Evolutionary conservation across 2,797 vertebrate species (phyloP).

Genomic region (Fistularia tabacaria): DNA sequence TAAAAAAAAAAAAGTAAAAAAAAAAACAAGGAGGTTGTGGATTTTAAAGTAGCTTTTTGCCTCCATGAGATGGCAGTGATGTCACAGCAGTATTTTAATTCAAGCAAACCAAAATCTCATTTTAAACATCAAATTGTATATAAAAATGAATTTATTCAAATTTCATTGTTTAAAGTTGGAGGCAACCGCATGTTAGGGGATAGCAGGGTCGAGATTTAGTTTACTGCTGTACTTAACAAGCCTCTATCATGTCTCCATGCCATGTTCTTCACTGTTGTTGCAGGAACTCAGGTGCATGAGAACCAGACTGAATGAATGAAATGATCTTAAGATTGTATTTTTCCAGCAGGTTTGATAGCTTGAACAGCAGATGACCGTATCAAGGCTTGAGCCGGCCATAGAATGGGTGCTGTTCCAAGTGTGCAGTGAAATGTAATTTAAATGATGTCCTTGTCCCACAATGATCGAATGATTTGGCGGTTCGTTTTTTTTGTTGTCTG

Average conservation of each 20-base stretch:
- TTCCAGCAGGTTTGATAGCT: slow-evolving; percentile 32
- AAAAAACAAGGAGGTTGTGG: slow-evolving; percentile 21
- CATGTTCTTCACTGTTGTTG: slow-evolving; percentile 44
- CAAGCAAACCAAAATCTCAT: slow-evolving; percentile 50
- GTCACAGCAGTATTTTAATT: slow-evolving; percentile 61
- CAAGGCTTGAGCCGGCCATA: slow-evolving; percentile 21
- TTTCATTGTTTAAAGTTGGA: slow-evolving; percentile 31
- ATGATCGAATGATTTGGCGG: slow-evolving; percentile 20
- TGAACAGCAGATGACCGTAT: slow-evolving; percentile 28
- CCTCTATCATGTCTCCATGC: slow-evolving; percentile 39
- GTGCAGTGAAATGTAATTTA: slow-evolving; percentile 19
- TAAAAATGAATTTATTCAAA: slow-evolving; percentile 24
- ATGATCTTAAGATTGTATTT: slow-evolving; percentile 67
- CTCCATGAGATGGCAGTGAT: slow-evolving; percentile 49
- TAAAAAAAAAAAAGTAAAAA: slow-evolving; percentile 25
- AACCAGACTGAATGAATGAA: slow-evolving; percentile 63
- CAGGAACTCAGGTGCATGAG: slow-evolving; percentile 72
- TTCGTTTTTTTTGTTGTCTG: slow-evolving; percentile 4
- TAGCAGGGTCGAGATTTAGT: slow-evolving; percentile 16
- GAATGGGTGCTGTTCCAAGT: neutral
- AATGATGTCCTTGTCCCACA: slow-evolving; percentile 16
- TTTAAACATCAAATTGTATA: slow-evolving; percentile 38
- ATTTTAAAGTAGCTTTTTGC: slow-evolving; percentile 62
- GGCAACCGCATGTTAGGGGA: slow-evolving; percentile 25
- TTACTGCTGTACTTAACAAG: slow-evolving; percentile 42